Evolutionary conservation across 2,113 vertebrate genomes (phyloP).

Genomic region (Lamprologus sp.): DNA sequence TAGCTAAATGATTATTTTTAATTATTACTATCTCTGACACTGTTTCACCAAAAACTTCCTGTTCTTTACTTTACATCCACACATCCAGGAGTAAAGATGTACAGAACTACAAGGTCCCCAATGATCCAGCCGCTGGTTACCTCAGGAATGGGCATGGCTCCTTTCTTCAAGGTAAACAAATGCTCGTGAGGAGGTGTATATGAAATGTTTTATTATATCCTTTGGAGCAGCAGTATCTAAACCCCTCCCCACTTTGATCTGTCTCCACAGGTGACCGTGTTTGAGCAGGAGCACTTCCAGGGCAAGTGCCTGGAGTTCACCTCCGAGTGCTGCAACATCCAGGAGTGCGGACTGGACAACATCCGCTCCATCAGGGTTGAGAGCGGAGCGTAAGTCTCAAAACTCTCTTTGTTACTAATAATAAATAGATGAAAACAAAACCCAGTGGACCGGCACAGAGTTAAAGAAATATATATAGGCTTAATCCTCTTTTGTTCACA

Average conservation of each 20-base stretch:
- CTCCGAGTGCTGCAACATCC: conserved; percentile 74
- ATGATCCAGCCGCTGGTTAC: conserved; percentile 73
- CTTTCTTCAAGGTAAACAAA: conserved; percentile 72
- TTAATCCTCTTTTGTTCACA: background rate
- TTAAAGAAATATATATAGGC: background rate
- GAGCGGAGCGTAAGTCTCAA: conserved; percentile 72
- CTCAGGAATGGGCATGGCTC: conserved; percentile 73
- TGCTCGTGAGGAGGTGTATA: background rate
- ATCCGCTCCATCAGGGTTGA: conserved; percentile 78
- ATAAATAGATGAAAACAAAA: background rate
- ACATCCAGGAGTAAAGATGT: conserved; percentile 66
- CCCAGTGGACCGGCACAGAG: background rate
- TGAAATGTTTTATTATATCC: background rate
- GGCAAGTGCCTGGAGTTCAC: conserved; percentile 77
- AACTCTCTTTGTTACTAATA: background rate
- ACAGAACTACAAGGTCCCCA: conserved; percentile 65
- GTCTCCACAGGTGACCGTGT: conserved; percentile 71
- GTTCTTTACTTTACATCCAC: background rate
- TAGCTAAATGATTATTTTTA: rapidly evolving
- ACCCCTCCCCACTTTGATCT: background rate
- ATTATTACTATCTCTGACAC: background rate
- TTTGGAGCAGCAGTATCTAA: background rate
- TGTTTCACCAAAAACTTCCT: background rate
- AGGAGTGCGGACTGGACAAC: conserved; percentile 75
- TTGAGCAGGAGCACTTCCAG: conserved; percentile 81